A percentile compares a stretch with the other conserved stretches of the same genome.
phyloP scores from a whole-genome alignment of 2,888 invertebrate species.

The Cecidostiba fungosa region DNA sequence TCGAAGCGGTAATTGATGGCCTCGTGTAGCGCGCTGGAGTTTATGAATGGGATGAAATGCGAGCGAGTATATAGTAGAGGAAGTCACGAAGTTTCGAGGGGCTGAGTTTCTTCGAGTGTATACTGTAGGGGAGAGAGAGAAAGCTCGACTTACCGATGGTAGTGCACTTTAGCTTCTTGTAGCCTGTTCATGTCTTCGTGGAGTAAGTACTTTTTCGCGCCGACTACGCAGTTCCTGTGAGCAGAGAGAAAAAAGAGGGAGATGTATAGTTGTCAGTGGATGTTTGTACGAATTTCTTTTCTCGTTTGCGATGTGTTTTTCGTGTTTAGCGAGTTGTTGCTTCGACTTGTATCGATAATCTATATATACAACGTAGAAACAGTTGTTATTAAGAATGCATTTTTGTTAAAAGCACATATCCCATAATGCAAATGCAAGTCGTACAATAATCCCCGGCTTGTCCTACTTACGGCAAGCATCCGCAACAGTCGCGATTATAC shows the following conservation, averaged over 20 bases:
- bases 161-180: conserved; percentile 81
- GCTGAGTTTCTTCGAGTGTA: conserved; percentile 27
- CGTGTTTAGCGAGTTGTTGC: not conserved
- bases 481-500: not conserved
- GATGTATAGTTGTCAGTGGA: not conserved
- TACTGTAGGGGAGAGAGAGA: not conserved
- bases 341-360: not conserved
- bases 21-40: not conserved
- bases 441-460: not conserved
- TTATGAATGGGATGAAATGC: conserved; percentile 37
- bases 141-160: conserved; percentile 80
- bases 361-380: not conserved
- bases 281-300: not conserved
- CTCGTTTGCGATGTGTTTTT: not conserved
- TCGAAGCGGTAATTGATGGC: conserved; percentile 17
- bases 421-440: not conserved
- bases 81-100: conserved; percentile 19
- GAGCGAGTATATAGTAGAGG: not conserved
- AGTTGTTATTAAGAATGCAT: not conserved
- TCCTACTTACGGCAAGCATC: not conserved
- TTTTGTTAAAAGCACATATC: not conserved
- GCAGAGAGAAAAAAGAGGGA: conserved; percentile 18
- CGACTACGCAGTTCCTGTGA: conserved; percentile 81
- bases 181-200: conserved; percentile 85
- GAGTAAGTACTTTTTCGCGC: conserved; percentile 85